phyloP scores from a whole-genome alignment of 2,113 vertebrate species.

The Climacteris rufus region DNA sequence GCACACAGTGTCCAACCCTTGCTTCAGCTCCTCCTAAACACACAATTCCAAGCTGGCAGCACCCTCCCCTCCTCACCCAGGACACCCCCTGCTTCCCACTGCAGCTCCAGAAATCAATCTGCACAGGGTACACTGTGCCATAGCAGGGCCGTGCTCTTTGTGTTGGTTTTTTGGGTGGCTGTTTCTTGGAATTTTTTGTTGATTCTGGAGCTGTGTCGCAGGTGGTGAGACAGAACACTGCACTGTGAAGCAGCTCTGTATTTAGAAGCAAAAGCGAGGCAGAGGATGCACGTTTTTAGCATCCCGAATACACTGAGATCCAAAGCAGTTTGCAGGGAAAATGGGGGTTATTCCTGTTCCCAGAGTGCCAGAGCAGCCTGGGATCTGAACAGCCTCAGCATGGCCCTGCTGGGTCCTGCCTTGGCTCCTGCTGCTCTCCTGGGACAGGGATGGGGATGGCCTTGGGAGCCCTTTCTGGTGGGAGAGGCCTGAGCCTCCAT shows the following conservation, averaged over 20 bases:
- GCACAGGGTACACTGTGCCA: background rate
- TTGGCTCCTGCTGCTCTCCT: background rate
- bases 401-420: background rate
- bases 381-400: background rate
- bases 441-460: background rate
- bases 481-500: background rate
- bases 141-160: background rate
- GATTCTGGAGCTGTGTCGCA: background rate
- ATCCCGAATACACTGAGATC: background rate
- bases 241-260: background rate
- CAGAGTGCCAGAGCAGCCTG: background rate
- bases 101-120: background rate
- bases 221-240: background rate
- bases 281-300: background rate
- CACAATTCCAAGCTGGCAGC: background rate
- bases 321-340: background rate
- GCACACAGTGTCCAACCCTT: background rate
- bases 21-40: background rate
- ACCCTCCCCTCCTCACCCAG: background rate
- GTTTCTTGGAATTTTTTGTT: background rate
- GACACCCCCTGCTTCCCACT: background rate
- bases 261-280: background rate
- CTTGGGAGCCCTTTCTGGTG: background rate
- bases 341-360: background rate
- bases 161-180: background rate